phyloP scores from a whole-genome alignment of 2,113 vertebrate genomes.

The Lagenorhynchus albirostris region DNA sequence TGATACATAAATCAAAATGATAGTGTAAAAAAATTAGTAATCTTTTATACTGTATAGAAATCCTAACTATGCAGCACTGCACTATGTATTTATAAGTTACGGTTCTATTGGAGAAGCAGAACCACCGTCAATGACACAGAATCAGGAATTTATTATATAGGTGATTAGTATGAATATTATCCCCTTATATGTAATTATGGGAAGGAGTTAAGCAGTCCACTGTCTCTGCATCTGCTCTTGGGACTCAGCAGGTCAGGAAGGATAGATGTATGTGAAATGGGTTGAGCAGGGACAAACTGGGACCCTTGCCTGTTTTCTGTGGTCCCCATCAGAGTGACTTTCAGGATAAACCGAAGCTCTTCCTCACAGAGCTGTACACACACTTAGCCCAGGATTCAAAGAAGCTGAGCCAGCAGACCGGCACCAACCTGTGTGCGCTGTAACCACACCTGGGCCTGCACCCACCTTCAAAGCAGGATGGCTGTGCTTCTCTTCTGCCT shows the following conservation, averaged over 20 bases:
- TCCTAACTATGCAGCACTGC: not conserved
- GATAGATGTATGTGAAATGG: not conserved
- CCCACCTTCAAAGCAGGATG: not conserved
- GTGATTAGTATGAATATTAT: not conserved
- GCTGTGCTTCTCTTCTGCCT: not conserved
- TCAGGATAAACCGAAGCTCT: not conserved
- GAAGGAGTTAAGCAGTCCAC: not conserved
- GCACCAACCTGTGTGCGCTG: not conserved
- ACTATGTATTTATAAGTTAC: not conserved
- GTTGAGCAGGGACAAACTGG: not conserved
- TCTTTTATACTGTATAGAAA: not conserved
- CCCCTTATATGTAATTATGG: not conserved
- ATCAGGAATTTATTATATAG: not conserved
- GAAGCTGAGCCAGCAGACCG: not conserved
- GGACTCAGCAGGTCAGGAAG: not conserved
- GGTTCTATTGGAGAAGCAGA: not conserved
- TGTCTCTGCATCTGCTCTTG: not conserved
- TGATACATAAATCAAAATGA: not conserved
- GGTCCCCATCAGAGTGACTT: not conserved
- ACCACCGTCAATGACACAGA: not conserved
- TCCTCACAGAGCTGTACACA: too few relatives aligned
- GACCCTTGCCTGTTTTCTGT: not conserved
- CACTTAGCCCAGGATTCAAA: not conserved
- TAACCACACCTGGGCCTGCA: too few relatives aligned
- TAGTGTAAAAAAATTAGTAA: not conserved